Base-by-base conservation (phyloP, 2,113 vertebrate species). In the Ardeotis arabs region DNA sequence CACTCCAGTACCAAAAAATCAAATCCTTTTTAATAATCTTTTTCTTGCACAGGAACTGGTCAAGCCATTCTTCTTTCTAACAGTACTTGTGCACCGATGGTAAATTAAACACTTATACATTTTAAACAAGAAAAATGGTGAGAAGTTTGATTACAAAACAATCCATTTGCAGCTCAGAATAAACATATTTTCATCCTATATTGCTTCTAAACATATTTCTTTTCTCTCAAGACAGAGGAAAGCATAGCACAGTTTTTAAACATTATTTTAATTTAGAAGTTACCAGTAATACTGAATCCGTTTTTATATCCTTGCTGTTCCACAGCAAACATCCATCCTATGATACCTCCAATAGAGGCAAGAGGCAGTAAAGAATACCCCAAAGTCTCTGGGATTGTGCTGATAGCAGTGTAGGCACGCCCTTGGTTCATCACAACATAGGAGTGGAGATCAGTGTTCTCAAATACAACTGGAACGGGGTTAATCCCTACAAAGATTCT, bases 281-380 rank as follows among this genome's bases (percentile, higher is more conserved):
- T 98, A 99, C 99, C 99, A 4, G 99, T 98, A 94, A 99, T 89
- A 68, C 99, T 99, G 98, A 99, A 99, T 88, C 99, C 99, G 21
- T 99, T 99, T 97, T 98, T 98, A 95, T 98, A 99, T 82, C 98
- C 98, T 6, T 99, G 98, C 70, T 99, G 99, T 91, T 99, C 99
- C 94, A 99, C 98, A 14, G 99, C 99, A 91, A 99, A 99, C 92
- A 99, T 99, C 99, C 99, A 99, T 29, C 99, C 99, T 41, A 99
- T 99, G 95, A 99, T 96, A 31, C 98, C 99, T 27, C 99, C 99
- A 3, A 99, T 92, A 19, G 98, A 98, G 4, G 99, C 97, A 84
- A 99, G 98, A 14, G 99, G 99, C 72, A 98, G 97, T 84, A 99
- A 97, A 4, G 99, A 99, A 33, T 98, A 98, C 0, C 99, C 99